Percentiles rank a stretch among this genome's conserved stretches.
phyloP scores from a whole-genome alignment of 2,797 vertebrate genomes.

The Picus viridis region DNA sequence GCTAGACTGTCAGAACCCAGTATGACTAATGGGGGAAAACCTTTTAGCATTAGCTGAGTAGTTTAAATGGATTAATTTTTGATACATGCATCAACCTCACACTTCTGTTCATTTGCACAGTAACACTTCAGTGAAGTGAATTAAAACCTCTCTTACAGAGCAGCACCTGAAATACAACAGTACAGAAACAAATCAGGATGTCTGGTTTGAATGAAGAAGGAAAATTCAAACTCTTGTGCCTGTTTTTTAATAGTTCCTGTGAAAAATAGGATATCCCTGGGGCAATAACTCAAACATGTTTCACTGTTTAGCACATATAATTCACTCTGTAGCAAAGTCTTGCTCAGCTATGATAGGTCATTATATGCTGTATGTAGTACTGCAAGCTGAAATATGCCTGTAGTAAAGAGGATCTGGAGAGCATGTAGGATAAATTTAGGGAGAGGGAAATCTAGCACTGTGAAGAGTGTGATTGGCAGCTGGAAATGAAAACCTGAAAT shows the following conservation, averaged over 20 bases:
- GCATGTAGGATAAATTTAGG: background rate
- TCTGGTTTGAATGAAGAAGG: background rate
- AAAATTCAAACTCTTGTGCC: background rate
- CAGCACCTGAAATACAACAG: background rate
- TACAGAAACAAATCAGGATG: background rate
- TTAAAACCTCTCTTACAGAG: background rate
- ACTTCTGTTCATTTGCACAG: background rate
- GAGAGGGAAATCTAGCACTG: rapidly evolving
- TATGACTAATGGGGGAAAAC: background rate
- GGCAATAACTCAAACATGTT: background rate
- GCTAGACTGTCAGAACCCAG: background rate
- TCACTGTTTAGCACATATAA: background rate
- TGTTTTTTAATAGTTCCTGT: background rate
- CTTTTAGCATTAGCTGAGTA: background rate
- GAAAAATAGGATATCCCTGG: background rate
- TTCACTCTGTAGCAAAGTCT: background rate
- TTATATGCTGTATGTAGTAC: background rate
- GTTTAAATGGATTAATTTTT: background rate
- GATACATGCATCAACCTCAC: background rate
- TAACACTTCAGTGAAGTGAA: background rate
- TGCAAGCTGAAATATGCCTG: background rate
- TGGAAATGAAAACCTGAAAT: background rate
- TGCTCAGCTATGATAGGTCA: background rate
- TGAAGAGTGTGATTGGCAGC: background rate
- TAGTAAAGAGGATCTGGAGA: background rate